These are phyloP conservation scores for Lates japonicus DNA, from an alignment of 2,797 vertebrate species.

Conservation along the genomic window DNA sequence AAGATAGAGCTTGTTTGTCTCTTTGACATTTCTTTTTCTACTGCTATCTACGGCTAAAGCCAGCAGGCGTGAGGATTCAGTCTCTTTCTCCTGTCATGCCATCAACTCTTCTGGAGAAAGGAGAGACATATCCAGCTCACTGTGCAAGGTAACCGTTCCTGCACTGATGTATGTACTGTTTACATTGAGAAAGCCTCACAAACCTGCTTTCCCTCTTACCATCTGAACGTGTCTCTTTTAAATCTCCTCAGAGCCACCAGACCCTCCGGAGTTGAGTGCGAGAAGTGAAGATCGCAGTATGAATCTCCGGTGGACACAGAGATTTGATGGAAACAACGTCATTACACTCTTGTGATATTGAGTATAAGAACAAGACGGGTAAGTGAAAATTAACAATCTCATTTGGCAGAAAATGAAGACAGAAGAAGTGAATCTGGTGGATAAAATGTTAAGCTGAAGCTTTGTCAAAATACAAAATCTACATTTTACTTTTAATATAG, in stretches of 20 bases:
- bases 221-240: constrained; percentile 1
- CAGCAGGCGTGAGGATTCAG: constrained; percentile 96
- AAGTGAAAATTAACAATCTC: constrained; percentile 15
- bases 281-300: constrained; percentile 97
- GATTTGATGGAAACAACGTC: constrained; percentile 98
- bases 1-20: constrained; percentile 49
- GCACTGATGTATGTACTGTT: constrained; percentile 16
- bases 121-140: constrained; percentile 98
- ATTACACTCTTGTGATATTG: constrained; percentile 97
- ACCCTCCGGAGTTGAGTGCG: constrained; percentile 96
- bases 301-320: constrained; percentile 97
- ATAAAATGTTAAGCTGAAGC: not conserved
- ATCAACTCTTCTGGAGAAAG: constrained; percentile 99
- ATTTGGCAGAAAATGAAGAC: not conserved
- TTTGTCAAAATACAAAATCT: not conserved
- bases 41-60: constrained; percentile 89
- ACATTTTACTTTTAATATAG: not conserved
- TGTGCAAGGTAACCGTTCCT: constrained; percentile 91
- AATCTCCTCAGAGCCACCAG: constrained; percentile 92
- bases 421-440: not conserved
- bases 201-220: not conserved
- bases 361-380: constrained; percentile 99
- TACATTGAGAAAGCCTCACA: constrained; percentile 16
- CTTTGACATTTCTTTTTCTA: constrained; percentile 28
- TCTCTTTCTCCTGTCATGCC: constrained; percentile 98